Conservation (phyloP, 2,888 invertebrate genomes). For the Podabrus alpinus region DNA sequence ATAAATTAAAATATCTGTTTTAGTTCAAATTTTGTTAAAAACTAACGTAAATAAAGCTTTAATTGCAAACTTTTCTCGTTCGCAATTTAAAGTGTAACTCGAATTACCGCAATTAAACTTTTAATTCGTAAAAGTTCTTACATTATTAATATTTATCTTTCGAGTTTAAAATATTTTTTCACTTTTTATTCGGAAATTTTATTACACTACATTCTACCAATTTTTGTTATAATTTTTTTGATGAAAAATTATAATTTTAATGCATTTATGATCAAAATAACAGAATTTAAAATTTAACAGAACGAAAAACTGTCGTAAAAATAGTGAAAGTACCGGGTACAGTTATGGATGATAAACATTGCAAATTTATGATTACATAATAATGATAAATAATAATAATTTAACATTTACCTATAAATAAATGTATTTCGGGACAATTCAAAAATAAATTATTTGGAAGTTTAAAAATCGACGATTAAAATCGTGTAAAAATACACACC, state of each 20-base stretch:
- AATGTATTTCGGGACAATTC: background rate
- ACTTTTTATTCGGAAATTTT: background rate
- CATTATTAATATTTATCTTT: background rate
- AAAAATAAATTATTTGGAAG: background rate
- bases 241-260: too few species aligned
- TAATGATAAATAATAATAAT: background rate
- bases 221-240: too few species aligned
- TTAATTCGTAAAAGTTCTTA: background rate
- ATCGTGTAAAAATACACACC: background rate
- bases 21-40: background rate
- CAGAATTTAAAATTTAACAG: background rate
- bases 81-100: background rate
- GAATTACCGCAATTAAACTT: background rate
- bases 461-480: background rate
- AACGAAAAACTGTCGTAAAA: background rate
- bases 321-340: background rate
- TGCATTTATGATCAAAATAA: background rate
- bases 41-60: background rate
- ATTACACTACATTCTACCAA: too few species aligned
- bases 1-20: background rate
- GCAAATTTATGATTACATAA: background rate
- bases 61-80: background rate
- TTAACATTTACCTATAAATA: background rate
- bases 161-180: background rate
- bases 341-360: background rate